phyloP scores from a whole-genome alignment of 2,113 vertebrate genomes.

The Oryzias celebensis region DNA sequence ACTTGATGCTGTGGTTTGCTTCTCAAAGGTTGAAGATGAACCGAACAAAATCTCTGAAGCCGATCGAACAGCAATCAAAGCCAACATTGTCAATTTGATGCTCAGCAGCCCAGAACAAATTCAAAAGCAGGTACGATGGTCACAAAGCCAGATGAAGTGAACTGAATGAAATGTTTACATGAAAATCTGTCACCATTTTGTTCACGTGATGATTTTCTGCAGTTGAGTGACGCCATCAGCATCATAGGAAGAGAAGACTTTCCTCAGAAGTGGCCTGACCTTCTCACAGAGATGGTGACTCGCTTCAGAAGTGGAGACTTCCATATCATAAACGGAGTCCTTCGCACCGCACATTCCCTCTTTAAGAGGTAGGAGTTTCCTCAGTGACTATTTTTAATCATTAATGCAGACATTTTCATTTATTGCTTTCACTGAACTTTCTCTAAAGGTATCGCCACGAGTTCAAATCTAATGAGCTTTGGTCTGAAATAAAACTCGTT shows the following conservation, averaged over 20 bases:
- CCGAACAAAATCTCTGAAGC: slow-evolving; percentile 94
- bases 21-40: slow-evolving; percentile 92
- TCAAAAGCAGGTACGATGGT: slow-evolving; percentile 89
- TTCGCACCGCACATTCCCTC: slow-evolving; percentile 94
- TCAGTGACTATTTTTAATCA: background rate
- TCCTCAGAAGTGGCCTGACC: slow-evolving; percentile 96
- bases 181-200: background rate
- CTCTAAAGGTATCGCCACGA: slow-evolving; percentile 92
- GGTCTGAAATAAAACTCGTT: slow-evolving; percentile 97
- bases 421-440: background rate
- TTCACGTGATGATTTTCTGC: slow-evolving; percentile 1
- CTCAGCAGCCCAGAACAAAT: slow-evolving; percentile 98
- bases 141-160: background rate
- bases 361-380: slow-evolving; percentile 87
- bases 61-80: slow-evolving; percentile 93
- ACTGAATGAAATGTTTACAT: background rate
- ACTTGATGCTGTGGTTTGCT: background rate
- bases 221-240: slow-evolving; percentile 98
- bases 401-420: background rate
- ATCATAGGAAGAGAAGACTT: slow-evolving; percentile 98
- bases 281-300: slow-evolving; percentile 96
- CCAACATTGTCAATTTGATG: slow-evolving; percentile 98
- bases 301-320: slow-evolving; percentile 97
- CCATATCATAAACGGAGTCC: slow-evolving; percentile 95
- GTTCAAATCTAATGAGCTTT: slow-evolving; percentile 97